Percentiles rank a stretch among this genome's conserved stretches.
Conservation (phyloP, 2,888 invertebrate genomes). For the Platypus cylindrus region DNA sequence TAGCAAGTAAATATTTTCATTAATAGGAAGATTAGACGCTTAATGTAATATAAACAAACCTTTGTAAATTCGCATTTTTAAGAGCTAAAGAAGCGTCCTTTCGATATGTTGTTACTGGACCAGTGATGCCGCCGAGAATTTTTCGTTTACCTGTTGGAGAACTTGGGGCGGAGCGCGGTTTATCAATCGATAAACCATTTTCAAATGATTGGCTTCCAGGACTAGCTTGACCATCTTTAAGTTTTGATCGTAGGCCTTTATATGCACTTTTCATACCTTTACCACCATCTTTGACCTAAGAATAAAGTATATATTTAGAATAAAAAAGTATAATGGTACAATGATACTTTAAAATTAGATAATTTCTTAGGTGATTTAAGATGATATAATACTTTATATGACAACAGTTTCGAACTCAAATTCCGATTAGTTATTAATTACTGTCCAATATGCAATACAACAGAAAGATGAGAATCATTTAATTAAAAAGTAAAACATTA, state of each 20-base stretch:
- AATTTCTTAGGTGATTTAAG: too few relatives aligned
- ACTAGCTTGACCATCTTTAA: constrained; percentile 35
- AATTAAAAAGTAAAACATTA: too few relatives aligned
- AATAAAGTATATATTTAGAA: constrained; percentile 1
- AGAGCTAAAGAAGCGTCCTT: constrained; percentile 31
- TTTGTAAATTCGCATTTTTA: constrained; percentile 29
- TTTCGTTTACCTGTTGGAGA: constrained; percentile 47
- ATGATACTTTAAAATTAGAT: too few relatives aligned
- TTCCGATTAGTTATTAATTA: too few relatives aligned
- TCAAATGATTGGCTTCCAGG: constrained; percentile 29
- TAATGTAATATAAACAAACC: constrained; percentile 17
- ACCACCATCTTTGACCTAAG: constrained; percentile 58
- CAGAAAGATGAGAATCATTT: too few relatives aligned
- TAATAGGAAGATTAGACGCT: not conserved
- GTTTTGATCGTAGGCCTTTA: constrained; percentile 59
- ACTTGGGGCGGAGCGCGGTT: constrained; percentile 51
- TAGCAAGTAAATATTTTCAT: constrained; percentile 14
- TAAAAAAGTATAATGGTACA: too few relatives aligned
- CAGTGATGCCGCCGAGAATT: constrained; percentile 27
- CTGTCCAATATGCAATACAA: too few relatives aligned
- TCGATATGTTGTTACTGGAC: constrained; percentile 31
- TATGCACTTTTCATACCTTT: constrained; percentile 67
- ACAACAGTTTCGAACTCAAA: constrained; percentile 1
- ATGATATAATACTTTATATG: too few relatives aligned
- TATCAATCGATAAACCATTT: constrained; percentile 26